Conservation (phyloP, 2,888 invertebrate species). For the Phrixothrix hirtus region DNA sequence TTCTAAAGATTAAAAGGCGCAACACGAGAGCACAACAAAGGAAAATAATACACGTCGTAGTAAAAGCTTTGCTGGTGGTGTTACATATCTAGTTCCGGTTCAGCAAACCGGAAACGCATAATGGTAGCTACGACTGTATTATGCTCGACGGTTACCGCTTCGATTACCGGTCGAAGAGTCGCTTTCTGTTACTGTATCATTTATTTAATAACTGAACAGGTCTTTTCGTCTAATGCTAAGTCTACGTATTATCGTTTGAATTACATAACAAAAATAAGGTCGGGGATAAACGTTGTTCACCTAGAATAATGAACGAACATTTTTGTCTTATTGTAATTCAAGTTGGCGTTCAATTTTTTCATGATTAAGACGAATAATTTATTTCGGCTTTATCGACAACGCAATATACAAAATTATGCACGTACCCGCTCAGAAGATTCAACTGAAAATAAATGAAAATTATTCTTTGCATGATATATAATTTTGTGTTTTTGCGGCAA, state of each 20-base stretch:
- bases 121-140: conserved; percentile 21
- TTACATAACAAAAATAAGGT: no score
- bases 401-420: not conserved
- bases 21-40: conserved; percentile 18
- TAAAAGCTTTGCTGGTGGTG: conserved; percentile 22
- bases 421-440: not conserved
- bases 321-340: no score
- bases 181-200: not conserved
- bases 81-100: conserved; percentile 34
- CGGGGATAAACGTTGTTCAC: no score
- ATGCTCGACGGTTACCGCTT: conserved; percentile 22
- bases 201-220: no score
- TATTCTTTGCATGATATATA: not conserved
- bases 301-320: no score
- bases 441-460: not conserved
- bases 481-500: no score
- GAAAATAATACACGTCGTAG: conserved; percentile 17
- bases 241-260: no score
- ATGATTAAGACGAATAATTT: not conserved
- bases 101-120: conserved; percentile 31
- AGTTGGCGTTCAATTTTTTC: no score
- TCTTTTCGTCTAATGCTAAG: no score
- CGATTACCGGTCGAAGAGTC: conserved; percentile 5
- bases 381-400: not conserved
- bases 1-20: conserved; percentile 20